Base-by-base conservation (phyloP, 2,113 vertebrate genomes). In the Gallinago paraguaiae region DNA sequence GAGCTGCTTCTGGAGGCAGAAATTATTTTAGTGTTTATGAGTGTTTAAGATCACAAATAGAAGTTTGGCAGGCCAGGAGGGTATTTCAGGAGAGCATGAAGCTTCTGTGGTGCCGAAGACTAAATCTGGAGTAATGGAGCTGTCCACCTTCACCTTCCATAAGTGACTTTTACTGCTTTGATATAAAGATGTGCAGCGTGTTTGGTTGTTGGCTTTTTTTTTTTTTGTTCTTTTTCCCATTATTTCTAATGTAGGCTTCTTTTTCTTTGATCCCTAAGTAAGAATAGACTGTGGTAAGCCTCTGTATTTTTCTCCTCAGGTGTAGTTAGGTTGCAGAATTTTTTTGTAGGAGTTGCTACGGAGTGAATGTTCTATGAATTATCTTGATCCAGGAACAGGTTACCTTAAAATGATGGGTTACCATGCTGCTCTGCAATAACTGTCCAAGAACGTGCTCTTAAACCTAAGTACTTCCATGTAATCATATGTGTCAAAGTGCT, bases 391-490 rank as follows among this genome's bases (percentile, higher is more conserved):
- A 72, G 88, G 63, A 88, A 51, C 33, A 75, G n/a, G 43, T 86
- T 93, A 54, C 53, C 48, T 95, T 68, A 24, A 88, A 31, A 25
- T 56, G 43, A 70, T 70, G 64, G 83, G n/a, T 68, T 89, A 53
- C 35, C 8, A 20, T 83, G 31, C 59, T 92, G 64, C 51, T 84
- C 61, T 84, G 61, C 69, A 75, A 17, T 82, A 82, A 68, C 61
- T 88, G 65, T 68, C 77, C 76, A 84, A 92, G 56, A 56, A 81
- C 14, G 17, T 91, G 69, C 33, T 93, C 81, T 93, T 91, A 82
- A 93, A 88, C 72, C 20, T 17, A 68, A 78, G 51, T 51, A 53
- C 18, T 89, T 30, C 51, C 61, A 56, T 60, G 30, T 91, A 83
- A 51, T 60, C n/a, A 2, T 46, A 50, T 25, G 48, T 84, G 69